Conservation (phyloP, 2,797 vertebrate species). For the Phrynocephalus forsythii region DNA sequence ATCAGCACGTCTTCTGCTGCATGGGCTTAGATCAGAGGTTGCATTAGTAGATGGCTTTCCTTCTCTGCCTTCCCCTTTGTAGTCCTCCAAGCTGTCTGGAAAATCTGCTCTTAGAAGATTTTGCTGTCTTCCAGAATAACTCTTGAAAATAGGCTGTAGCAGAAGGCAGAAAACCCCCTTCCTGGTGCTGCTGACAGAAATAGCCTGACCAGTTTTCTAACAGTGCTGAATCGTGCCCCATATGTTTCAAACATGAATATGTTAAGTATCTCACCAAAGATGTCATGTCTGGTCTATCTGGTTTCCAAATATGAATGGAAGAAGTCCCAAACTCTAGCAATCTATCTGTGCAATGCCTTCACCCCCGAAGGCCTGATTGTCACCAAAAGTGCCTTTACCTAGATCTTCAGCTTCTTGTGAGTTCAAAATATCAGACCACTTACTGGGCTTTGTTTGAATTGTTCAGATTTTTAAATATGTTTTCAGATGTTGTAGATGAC, state of each 20-base stretch:
- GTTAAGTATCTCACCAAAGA: neutral
- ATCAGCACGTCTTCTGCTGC: neutral
- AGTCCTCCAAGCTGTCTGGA: neutral
- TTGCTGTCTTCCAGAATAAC: neutral
- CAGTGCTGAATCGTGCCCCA: neutral
- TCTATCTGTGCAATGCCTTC: too few relatives aligned
- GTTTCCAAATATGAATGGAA: constrained; percentile 33
- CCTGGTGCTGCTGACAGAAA: neutral
- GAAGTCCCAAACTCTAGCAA: constrained; percentile 15
- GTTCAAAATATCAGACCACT: too few relatives aligned
- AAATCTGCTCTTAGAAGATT: neutral
- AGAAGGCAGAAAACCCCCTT: neutral
- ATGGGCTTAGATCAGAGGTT: neutral
- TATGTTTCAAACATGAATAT: constrained; percentile 4
- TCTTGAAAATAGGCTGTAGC: neutral
- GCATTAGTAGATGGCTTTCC: neutral
- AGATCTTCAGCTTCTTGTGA: too few relatives aligned
- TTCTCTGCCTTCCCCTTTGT: neutral
- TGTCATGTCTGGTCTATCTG: neutral
- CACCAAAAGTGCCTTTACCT: too few relatives aligned
- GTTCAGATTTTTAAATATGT: too few relatives aligned
- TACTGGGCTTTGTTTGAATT: too few relatives aligned
- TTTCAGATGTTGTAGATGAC: too few relatives aligned
- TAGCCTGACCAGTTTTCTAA: neutral
- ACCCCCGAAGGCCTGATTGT: too few relatives aligned